These are phyloP conservation scores for Archegozetes longisetosus DNA, from an alignment of 1,140 invertebrate species.

Conservation along the genomic window DNA sequence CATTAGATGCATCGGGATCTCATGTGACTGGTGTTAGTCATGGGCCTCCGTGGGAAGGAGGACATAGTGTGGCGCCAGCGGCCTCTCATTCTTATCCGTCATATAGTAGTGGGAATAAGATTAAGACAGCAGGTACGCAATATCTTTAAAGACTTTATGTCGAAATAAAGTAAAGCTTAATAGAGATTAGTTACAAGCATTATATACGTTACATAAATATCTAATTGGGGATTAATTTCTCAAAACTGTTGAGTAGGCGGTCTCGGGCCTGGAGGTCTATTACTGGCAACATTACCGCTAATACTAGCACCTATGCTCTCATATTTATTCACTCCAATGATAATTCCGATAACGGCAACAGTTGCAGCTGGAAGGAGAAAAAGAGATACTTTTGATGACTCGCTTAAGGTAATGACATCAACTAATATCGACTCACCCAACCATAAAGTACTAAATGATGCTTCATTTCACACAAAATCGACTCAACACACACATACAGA, in stretches of 20 bases:
- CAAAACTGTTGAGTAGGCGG: slow-evolving; percentile 7
- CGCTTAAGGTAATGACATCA: not conserved
- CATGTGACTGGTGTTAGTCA: not conserved
- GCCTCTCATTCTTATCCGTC: not conserved
- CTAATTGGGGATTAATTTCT: too few species aligned
- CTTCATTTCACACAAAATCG: not conserved
- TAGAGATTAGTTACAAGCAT: too few species aligned
- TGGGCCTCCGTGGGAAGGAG: not conserved
- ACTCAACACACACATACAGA: not conserved
- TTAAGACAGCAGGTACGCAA: not conserved
- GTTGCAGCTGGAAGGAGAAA: slow-evolving; percentile 12
- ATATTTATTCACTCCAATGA: slow-evolving; percentile 16
- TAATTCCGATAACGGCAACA: slow-evolving; percentile 17
- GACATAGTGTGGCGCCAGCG: not conserved
- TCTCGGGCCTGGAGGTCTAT: slow-evolving; percentile 13
- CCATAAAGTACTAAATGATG: not conserved
- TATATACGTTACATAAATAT: too few species aligned
- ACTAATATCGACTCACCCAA: not conserved
- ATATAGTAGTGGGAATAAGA: too few species aligned
- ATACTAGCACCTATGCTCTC: slow-evolving; percentile 14
- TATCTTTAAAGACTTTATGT: not conserved
- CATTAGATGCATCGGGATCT: not conserved
- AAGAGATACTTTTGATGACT: not conserved
- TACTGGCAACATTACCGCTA: slow-evolving; percentile 16
- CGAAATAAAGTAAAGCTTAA: too few species aligned